Base-by-base conservation (phyloP, 2,113 vertebrate species). In the Pristiophorus japonicus region DNA sequence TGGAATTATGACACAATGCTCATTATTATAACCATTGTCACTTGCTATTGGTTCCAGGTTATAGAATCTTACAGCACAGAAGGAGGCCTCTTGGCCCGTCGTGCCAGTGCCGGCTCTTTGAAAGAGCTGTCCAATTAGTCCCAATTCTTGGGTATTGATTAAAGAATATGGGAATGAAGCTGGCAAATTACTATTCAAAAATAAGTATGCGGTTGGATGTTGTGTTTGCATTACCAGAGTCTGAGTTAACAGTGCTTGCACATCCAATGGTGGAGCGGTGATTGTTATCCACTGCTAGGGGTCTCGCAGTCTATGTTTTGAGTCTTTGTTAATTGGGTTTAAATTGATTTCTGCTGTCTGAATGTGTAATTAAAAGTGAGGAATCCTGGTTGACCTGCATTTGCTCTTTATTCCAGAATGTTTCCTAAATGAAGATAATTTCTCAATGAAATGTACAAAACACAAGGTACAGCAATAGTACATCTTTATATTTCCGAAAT, bases 391-490 rank as follows among this genome's bases (percentile, higher is more conserved):
- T 94, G 42, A 70, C 27, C 42, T 47, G 12, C 45, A 70, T 94
- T 70, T 70, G 8, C 6, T 94, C 27, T 73, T 42, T 94, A 27
- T 70, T 94, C 65, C 42, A 94, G 93, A 73, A 94, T 94, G 93
- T 73, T 94, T 67, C 65, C 45, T 94, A 70, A 94, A 94, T 94
- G 93, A 94, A 94, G 93, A 94, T 70, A 94, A 94, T 94, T 94
- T 94, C 93, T 94, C 93, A 70, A 94, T 94, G 93, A 94, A 94
- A 73, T 94, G 93, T 51, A 66, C 45, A 70, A 94, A 94, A 73
- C 93, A 94, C 66, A 94, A 73, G 93, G 93, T 94, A 94, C 11
- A 65, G 12, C 20, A 45, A 67, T 42, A 94, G 22, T 67, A 1
- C 65, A 65, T 38, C 59, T 75, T 75, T 75, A 30, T 34, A 75